These are phyloP conservation scores for Alethe castanea DNA, from an alignment of 2,113 vertebrate species.

Conservation along the genomic window DNA sequence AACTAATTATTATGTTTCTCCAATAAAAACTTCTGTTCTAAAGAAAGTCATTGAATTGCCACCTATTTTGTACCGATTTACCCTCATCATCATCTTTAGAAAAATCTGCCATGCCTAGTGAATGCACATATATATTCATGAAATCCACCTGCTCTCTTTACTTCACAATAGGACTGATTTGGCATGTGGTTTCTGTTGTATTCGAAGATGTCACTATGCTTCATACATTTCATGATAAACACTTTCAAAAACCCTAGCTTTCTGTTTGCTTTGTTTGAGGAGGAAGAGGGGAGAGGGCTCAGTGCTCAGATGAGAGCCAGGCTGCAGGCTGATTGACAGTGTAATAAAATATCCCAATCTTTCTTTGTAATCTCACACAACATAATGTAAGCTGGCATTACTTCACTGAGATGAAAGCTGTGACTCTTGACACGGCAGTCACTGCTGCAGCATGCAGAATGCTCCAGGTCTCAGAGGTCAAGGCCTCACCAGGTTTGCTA, in stretches of 20 bases:
- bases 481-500: neutral
- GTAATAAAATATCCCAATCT: conserved; percentile 59
- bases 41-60: conserved; percentile 40
- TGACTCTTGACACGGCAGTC: neutral
- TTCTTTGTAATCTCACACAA: conserved; percentile 37
- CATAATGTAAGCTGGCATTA: neutral
- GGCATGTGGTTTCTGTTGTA: neutral
- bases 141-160: conserved; percentile 53
- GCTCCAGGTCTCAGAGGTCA: neutral
- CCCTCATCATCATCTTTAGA: neutral
- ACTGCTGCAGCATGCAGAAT: neutral
- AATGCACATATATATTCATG: conserved; percentile 43
- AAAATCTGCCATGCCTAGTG: neutral
- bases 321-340: conserved; percentile 33
- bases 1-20: conserved; percentile 43
- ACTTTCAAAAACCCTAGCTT: neutral
- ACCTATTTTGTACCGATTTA: conserved; percentile 11
- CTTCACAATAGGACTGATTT: conserved; percentile 57
- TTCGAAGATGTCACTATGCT: neutral
- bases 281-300: neutral
- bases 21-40: conserved; percentile 49
- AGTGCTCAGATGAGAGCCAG: neutral
- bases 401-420: conserved; percentile 12
- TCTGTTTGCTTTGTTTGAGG: conserved; percentile 6
- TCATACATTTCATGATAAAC: conserved; percentile 10